phyloP scores from a whole-genome alignment of 2,113 vertebrate genomes.

The Elanus axillaris region DNA sequence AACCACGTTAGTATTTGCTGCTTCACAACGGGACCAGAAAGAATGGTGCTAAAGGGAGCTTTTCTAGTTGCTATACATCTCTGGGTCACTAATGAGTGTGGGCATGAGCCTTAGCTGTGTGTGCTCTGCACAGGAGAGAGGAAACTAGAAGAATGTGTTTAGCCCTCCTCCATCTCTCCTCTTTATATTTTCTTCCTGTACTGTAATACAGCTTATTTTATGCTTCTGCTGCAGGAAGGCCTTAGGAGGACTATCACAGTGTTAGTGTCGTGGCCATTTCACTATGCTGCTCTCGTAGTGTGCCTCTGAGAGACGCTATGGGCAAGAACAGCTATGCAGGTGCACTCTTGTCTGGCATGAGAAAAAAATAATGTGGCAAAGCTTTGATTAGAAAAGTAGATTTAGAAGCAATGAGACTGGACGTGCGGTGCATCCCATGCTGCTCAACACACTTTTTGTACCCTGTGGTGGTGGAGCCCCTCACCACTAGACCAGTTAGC shows the following conservation, averaged over 20 bases:
- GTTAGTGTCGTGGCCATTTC: not conserved
- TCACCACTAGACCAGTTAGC: not conserved
- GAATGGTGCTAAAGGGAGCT: not conserved
- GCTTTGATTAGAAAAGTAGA: not conserved
- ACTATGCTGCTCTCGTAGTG: not conserved
- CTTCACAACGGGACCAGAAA: not conserved
- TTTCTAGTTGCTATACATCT: not conserved
- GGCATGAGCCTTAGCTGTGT: not conserved
- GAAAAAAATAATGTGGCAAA: not conserved
- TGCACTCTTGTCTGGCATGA: not conserved
- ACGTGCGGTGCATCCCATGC: fast-evolving
- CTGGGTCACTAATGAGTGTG: not conserved
- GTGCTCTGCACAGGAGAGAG: not conserved
- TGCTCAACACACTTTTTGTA: not conserved
- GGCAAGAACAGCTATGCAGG: not conserved
- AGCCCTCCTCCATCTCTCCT: not conserved
- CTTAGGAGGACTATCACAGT: not conserved
- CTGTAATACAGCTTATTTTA: not conserved
- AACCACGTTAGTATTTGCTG: not conserved
- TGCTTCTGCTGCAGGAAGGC: not conserved
- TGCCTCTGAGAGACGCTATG: not conserved
- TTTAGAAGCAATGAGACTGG: not conserved
- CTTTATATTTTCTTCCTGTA: not conserved
- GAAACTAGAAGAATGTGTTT: not conserved
- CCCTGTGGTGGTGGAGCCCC: not conserved